Conservation (phyloP, 2,888 invertebrate genomes). For the Dermolepida albohirtum region DNA sequence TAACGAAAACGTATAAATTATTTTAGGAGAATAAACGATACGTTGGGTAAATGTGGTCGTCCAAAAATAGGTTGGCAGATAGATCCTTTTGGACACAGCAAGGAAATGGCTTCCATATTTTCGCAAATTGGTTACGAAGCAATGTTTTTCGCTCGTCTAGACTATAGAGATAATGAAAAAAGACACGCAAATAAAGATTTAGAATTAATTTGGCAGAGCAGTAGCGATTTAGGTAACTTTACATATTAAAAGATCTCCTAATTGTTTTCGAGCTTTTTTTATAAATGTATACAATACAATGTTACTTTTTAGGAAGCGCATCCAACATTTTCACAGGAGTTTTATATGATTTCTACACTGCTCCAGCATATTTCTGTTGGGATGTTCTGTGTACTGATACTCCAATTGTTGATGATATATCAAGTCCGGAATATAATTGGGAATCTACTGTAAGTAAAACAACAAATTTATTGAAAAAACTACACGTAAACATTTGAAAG, state of each 20-base stretch:
- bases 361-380: slow-evolving; percentile 80
- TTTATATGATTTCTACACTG: slow-evolving; percentile 74
- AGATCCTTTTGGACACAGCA: slow-evolving; percentile 85
- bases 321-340: slow-evolving; percentile 71
- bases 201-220: slow-evolving; percentile 85
- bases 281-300: neutral
- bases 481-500: too few species aligned
- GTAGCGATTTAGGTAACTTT: slow-evolving; percentile 71
- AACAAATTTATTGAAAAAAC: too few species aligned
- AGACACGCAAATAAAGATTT: slow-evolving; percentile 71
- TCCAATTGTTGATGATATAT: slow-evolving; percentile 64
- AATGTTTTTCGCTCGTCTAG: slow-evolving; percentile 83
- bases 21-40: slow-evolving; percentile 71
- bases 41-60: slow-evolving; percentile 78
- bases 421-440: slow-evolving; percentile 75
- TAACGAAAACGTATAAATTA: slow-evolving; percentile 64
- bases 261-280: too few species aligned
- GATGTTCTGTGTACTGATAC: slow-evolving; percentile 74
- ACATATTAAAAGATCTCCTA: too few species aligned
- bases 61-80: slow-evolving; percentile 88
- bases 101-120: slow-evolving; percentile 79
- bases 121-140: slow-evolving; percentile 89
- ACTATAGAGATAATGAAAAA: slow-evolving; percentile 79
- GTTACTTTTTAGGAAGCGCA: slow-evolving; percentile 43
- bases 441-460: slow-evolving; percentile 67